A percentile compares a stretch with the other conserved stretches of the same genome.
These are phyloP conservation scores for Hyppa rectilinea DNA, from an alignment of 2,888 invertebrate genomes.

Conservation along the genomic window DNA sequence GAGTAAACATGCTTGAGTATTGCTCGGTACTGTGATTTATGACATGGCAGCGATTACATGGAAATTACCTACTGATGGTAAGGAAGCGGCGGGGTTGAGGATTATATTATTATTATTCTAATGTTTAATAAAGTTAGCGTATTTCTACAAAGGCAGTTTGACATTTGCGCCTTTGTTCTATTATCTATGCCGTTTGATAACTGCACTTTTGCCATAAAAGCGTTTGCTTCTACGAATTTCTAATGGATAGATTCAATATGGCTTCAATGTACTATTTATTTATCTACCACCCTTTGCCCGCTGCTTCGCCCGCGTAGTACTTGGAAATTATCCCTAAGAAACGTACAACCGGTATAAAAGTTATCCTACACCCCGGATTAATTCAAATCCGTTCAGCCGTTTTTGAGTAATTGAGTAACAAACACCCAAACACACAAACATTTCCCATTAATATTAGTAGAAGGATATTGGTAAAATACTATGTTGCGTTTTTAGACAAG, in stretches of 20 bases:
- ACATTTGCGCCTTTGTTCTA: slow-evolving; percentile 42
- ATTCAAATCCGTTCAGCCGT: too few relatives aligned
- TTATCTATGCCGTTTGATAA: slow-evolving; percentile 22
- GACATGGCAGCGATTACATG: slow-evolving; percentile 60
- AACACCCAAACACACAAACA: too few relatives aligned
- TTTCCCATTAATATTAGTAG: too few relatives aligned
- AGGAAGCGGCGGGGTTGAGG: slow-evolving; percentile 39
- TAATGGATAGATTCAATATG: not conserved
- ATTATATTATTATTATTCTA: slow-evolving; percentile 45
- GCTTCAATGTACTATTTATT: not conserved
- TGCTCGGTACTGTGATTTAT: slow-evolving; percentile 64
- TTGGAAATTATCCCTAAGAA: too few relatives aligned
- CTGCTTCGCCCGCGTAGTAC: too few relatives aligned
- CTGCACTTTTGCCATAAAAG: slow-evolving; percentile 23
- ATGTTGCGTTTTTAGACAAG: not conserved
- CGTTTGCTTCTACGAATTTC: slow-evolving; percentile 2
- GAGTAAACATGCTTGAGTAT: slow-evolving; percentile 67
- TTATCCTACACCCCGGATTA: too few relatives aligned
- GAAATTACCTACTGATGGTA: slow-evolving; percentile 54
- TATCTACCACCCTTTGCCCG: not conserved
- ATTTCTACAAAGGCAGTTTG: slow-evolving; percentile 27
- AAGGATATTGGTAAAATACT: not conserved
- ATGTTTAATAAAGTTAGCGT: slow-evolving; percentile 41
- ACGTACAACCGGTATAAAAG: too few relatives aligned
- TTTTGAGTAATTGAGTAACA: too few relatives aligned